phyloP scores from a whole-genome alignment of 1,140 invertebrate genomes.

The Anastrepha obliqua region DNA sequence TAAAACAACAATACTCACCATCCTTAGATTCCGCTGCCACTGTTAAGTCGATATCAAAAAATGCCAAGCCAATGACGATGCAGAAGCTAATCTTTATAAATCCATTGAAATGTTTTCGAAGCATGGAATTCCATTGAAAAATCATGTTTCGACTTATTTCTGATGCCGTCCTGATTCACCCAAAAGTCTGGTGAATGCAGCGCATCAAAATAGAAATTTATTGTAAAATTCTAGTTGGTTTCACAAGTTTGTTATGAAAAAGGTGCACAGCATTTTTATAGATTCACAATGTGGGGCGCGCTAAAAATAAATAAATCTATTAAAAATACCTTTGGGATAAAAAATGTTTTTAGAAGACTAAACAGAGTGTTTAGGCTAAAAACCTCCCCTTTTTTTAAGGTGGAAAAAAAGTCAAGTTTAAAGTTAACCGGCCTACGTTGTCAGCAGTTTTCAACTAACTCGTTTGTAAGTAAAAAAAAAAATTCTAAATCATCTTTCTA shows the following conservation, averaged over 20 bases:
- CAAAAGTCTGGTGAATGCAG: neutral
- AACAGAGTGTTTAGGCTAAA: too few relatives aligned
- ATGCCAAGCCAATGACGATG: neutral
- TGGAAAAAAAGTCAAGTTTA: too few relatives aligned
- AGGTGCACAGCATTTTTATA: slow-evolving; percentile 7
- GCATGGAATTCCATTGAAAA: neutral
- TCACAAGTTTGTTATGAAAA: neutral
- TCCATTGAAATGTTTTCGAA: slow-evolving; percentile 12
- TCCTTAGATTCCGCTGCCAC: neutral
- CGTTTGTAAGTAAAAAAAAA: too few relatives aligned
- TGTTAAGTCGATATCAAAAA: neutral
- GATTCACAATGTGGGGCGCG: neutral
- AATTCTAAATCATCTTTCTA: too few relatives aligned
- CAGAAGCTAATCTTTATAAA: neutral
- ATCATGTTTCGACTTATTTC: slow-evolving; percentile 5
- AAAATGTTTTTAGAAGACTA: neutral
- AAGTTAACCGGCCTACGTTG: too few relatives aligned
- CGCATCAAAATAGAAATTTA: slow-evolving; percentile 33
- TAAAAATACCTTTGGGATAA: neutral
- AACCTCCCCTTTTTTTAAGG: too few relatives aligned
- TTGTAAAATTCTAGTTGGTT: slow-evolving; percentile 17
- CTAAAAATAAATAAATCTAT: neutral
- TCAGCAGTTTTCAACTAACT: too few relatives aligned
- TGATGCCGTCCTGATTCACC: slow-evolving; percentile 12
- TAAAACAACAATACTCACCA: neutral